These are phyloP conservation scores for Zygothrica quintamaculata DNA, from an alignment of 2,888 invertebrate genomes.

Conservation along the genomic window DNA sequence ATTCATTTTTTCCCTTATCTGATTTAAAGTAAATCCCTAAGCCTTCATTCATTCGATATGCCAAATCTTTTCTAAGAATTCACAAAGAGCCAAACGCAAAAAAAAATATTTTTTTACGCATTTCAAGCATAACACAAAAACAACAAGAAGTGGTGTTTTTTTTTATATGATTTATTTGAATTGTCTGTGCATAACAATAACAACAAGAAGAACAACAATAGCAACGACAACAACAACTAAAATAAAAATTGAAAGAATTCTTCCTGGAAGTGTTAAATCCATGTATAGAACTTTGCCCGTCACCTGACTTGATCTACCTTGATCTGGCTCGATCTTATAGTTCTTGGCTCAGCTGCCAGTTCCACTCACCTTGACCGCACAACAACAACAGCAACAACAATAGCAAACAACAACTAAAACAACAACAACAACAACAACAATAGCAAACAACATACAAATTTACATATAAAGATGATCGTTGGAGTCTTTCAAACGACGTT, in stretches of 20 bases:
- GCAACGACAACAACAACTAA: slow-evolving; percentile 1
- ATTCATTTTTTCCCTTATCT: slow-evolving; percentile 8
- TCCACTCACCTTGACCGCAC: slow-evolving; percentile 70
- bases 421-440: slow-evolving; percentile 21
- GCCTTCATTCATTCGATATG: slow-evolving; percentile 49
- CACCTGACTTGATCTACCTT: slow-evolving; percentile 47
- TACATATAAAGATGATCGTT: slow-evolving; percentile 51
- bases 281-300: slow-evolving; percentile 31
- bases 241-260: slow-evolving; percentile 40
- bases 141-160: slow-evolving; percentile 34
- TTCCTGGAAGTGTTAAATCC: slow-evolving; percentile 72
- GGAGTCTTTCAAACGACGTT: slow-evolving; percentile 15
- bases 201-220: slow-evolving; percentile 22
- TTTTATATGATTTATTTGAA: slow-evolving; percentile 67
- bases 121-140: slow-evolving; percentile 32
- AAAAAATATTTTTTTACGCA: slow-evolving; percentile 69
- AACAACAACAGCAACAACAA: slow-evolving; percentile 30
- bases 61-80: slow-evolving; percentile 48
- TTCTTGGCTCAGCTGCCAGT: slow-evolving; percentile 30
- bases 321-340: slow-evolving; percentile 15
- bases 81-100: slow-evolving; percentile 25
- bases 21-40: slow-evolving; percentile 25
- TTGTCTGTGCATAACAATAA: slow-evolving; percentile 41
- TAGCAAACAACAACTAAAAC: slow-evolving; percentile 19
- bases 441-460: slow-evolving; percentile 41